Conservation (phyloP, 2,797 vertebrate species). For the Mastacembelus armatus region DNA sequence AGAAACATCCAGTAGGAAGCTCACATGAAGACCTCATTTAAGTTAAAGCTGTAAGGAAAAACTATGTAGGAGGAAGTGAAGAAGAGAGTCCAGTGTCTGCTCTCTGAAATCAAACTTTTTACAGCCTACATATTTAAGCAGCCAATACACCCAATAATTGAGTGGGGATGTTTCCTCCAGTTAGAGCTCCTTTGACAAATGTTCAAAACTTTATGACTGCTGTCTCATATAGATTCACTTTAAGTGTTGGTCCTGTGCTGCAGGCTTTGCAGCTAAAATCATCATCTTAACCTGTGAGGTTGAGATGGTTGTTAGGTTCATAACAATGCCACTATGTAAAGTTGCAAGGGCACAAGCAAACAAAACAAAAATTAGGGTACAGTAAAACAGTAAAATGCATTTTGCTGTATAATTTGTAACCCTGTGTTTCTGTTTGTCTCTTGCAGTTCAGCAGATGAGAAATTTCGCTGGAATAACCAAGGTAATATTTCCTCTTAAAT, state of each 20-base stretch:
- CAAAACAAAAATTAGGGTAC: too few relatives aligned
- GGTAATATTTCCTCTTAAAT: slow-evolving; percentile 80
- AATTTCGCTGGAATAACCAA: slow-evolving; percentile 99
- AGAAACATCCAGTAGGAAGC: neutral
- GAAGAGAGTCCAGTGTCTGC: neutral
- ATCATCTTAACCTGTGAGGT: neutral
- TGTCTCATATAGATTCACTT: too few relatives aligned
- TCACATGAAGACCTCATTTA: neutral
- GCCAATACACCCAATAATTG: neutral
- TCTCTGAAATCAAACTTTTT: neutral
- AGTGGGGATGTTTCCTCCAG: neutral
- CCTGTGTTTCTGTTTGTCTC: slow-evolving; percentile 53
- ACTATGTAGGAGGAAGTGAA: too few relatives aligned
- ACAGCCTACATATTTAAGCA: neutral
- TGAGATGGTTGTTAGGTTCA: too few relatives aligned
- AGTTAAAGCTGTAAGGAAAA: neutral
- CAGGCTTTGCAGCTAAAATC: neutral
- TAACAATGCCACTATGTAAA: neutral
- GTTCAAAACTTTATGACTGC: too few relatives aligned
- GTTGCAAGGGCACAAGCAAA: too few relatives aligned
- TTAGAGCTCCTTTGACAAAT: too few relatives aligned
- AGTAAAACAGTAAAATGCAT: neutral
- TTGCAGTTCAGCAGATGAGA: slow-evolving; percentile 96
- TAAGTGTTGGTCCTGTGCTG: neutral
- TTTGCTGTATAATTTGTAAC: slow-evolving; percentile 46